Evolutionary conservation across 2,888 invertebrate genomes (phyloP), one percentile per base, ranked within the genome.

Genomic region (Dynastes maya): DNA sequence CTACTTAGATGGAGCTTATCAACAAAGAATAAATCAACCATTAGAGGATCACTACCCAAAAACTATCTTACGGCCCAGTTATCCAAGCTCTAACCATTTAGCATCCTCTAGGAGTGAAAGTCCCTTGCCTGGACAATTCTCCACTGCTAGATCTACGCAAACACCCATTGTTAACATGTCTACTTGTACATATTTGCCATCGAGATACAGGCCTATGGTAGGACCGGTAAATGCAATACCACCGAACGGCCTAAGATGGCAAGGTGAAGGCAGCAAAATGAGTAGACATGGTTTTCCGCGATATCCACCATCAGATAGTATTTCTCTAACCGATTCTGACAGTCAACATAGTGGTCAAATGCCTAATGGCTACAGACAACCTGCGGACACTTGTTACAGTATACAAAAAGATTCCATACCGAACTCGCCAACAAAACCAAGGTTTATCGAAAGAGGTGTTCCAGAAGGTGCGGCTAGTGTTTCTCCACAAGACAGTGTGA

Each of bases 381-480:
- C 84, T 11, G 82, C 84, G 32, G 84, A 84, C 63, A 82, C 83
- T 40, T 82, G 83, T 11, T 81, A 82, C 51, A 80, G 82, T 1
- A 82, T 81, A 2, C 83, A 83, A 71, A 86, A 86, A 77, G 86
- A 87, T 78, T 86, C 86, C 0, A 91, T 91, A 2, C 91, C 91
- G 0, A 90, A 90, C n/a, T 92, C 92, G 0, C 92, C 93, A 13
- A 91, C 89, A 29, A 89, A 89, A 82, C 85, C 87, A 53, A 84
- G 88, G 76, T 88, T 88, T 77, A 89, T 88, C 27, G 94, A 94
- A 85, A 90, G 94, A 37, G 94, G 94, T 1, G 94, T 93, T 2
- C 94, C 96, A 1, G 94, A 94, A 86, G 95, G 94, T 9, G 93
- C 93, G 1, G 93, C 94, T 1, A 93, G 95, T 72, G 93, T 92